phyloP scores from a whole-genome alignment of 2,113 vertebrate species.

The Platycercus adscitus region DNA sequence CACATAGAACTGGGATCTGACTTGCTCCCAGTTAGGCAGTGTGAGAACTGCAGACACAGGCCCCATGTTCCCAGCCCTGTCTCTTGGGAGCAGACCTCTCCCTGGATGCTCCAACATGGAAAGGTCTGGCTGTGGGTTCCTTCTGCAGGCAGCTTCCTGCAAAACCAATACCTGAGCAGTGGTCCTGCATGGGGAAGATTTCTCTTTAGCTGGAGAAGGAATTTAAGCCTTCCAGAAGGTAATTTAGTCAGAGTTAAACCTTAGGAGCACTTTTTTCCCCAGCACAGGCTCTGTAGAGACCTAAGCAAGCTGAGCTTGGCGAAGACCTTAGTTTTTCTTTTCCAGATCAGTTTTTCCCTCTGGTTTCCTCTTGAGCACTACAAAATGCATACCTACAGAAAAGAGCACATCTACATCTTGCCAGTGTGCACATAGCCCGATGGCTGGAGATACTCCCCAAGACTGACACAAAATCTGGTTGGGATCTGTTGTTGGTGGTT shows the following conservation, averaged over 20 bases:
- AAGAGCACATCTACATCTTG: neutral
- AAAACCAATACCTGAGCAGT: neutral
- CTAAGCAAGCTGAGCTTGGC: neutral
- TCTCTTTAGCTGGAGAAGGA: neutral
- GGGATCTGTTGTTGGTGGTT: neutral
- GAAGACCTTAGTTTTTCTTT: neutral
- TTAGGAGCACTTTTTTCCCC: neutral
- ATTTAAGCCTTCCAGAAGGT: neutral
- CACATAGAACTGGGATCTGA: fast-evolving
- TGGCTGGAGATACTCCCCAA: neutral
- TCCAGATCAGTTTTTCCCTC: neutral
- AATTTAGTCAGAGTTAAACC: neutral
- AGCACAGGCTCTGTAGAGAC: neutral
- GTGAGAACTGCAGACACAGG: neutral
- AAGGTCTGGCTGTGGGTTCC: neutral
- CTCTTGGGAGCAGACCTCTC: neutral
- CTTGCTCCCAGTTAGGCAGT: fast-evolving
- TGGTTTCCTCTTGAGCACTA: neutral
- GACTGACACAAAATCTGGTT: neutral
- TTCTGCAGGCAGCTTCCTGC: neutral
- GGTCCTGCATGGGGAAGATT: neutral
- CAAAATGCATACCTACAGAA: neutral
- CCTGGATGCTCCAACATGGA: neutral
- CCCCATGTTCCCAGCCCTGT: fast-evolving
- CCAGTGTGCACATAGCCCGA: neutral